Percentiles rank a stretch among this genome's conserved stretches.
These are phyloP conservation scores for Pagetopsis macropterus DNA, from an alignment of 2,797 vertebrate species.

Conservation along the genomic window DNA sequence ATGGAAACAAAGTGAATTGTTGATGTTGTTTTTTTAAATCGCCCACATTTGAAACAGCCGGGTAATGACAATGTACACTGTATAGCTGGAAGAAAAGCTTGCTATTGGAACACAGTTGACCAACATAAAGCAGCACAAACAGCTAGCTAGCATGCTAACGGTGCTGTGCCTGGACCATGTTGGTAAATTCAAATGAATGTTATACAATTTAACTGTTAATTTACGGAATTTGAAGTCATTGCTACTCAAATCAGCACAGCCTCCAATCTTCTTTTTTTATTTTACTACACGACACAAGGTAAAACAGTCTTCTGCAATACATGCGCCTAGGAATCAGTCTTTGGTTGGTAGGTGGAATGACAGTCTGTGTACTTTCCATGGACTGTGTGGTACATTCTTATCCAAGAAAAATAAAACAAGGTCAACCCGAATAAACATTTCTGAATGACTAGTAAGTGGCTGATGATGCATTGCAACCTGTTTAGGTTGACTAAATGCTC, in stretches of 20 bases:
- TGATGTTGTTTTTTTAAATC: neutral
- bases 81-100: neutral
- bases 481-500: constrained; percentile 88
- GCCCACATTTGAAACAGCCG: neutral
- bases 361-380: constrained; percentile 4
- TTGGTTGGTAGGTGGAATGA: constrained; percentile 24
- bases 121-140: neutral
- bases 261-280: neutral
- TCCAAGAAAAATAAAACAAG: constrained; percentile 10
- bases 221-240: constrained; percentile 1
- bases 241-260: neutral
- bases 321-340: constrained; percentile 8
- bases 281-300: constrained; percentile 26
- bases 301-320: constrained; percentile 24
- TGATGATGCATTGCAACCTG: constrained; percentile 89
- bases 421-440: constrained; percentile 62
- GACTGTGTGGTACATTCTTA: neutral
- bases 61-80: neutral
- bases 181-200: constrained; percentile 17
- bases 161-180: neutral
- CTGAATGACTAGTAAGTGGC: constrained; percentile 77
- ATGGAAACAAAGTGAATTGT: neutral
- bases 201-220: constrained; percentile 6
- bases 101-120: neutral
- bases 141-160: neutral